These are phyloP conservation scores for Villa cingulata DNA, from an alignment of 2,888 invertebrate genomes.

Conservation along the genomic window DNA sequence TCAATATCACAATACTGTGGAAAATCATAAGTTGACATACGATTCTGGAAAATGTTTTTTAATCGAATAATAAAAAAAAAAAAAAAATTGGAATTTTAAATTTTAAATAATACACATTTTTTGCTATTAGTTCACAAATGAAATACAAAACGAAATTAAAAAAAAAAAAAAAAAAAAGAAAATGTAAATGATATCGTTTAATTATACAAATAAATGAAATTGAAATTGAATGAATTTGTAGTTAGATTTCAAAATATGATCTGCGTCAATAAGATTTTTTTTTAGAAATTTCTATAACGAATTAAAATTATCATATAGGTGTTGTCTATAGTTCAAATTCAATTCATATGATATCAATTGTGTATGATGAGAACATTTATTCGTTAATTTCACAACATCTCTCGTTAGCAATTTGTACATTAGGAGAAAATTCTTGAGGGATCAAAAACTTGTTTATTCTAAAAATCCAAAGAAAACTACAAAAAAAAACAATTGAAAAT, in stretches of 20 bases:
- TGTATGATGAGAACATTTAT: background rate
- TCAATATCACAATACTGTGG: slow-evolving; percentile 15
- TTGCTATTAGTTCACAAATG: background rate
- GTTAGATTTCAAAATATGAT: too few relatives aligned
- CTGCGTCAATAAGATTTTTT: too few relatives aligned
- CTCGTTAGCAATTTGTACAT: too few relatives aligned
- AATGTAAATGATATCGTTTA: too few relatives aligned
- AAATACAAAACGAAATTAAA: background rate
- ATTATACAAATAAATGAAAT: too few relatives aligned
- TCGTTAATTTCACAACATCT: too few relatives aligned
- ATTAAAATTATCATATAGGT: too few relatives aligned
- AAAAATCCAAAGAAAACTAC: background rate
- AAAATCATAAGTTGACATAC: slow-evolving; percentile 17
- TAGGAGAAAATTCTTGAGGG: slow-evolving; percentile 4
- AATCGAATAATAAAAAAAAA: background rate
- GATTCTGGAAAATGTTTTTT: slow-evolving; percentile 12
- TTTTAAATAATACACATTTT: too few relatives aligned
- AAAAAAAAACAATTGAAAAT: background rate
- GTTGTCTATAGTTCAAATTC: too few relatives aligned
- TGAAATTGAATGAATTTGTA: too few relatives aligned
- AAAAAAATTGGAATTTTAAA: background rate
- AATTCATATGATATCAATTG: too few relatives aligned
- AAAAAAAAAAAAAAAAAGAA: background rate
- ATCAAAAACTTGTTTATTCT: slow-evolving; percentile 2
- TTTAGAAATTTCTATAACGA: too few relatives aligned